These are phyloP conservation scores for Gonioctena quinquepunctata DNA, from an alignment of 1,140 invertebrate species.

Conservation along the genomic window DNA sequence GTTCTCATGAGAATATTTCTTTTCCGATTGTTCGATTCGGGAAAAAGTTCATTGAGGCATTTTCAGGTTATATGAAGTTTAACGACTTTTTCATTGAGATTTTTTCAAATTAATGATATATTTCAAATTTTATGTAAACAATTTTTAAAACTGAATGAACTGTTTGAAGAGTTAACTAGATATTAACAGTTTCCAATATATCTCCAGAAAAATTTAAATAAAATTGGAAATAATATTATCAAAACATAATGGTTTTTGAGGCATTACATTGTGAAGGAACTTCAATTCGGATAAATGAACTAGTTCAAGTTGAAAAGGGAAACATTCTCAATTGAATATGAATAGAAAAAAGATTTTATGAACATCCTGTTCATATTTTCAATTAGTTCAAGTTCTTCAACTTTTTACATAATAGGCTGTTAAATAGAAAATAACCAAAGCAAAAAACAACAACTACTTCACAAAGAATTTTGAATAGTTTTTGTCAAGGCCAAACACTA, in stretches of 20 bases:
- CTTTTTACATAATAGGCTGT: slow-evolving; percentile 17
- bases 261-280: slow-evolving; percentile 1
- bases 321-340: too few relatives aligned
- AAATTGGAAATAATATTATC: background rate
- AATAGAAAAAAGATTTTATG: too few relatives aligned
- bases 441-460: slow-evolving; percentile 20
- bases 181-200: background rate
- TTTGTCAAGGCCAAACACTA: slow-evolving; percentile 1
- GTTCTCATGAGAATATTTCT: background rate
- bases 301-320: too few relatives aligned
- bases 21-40: background rate
- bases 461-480: slow-evolving; percentile 1
- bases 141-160: slow-evolving; percentile 19
- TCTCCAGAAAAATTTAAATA: background rate
- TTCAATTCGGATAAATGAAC: background rate
- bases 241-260: background rate
- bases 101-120: background rate
- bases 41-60: background rate
- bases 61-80: background rate
- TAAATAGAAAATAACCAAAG: slow-evolving; percentile 24
- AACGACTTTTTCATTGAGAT: background rate
- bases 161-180: background rate
- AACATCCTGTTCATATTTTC: too few relatives aligned
- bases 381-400: background rate
- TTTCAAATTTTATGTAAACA: slow-evolving; percentile 19